These are phyloP conservation scores for Gryllus longicercus DNA, from an alignment of 2,888 invertebrate species.

Conservation along the genomic window DNA sequence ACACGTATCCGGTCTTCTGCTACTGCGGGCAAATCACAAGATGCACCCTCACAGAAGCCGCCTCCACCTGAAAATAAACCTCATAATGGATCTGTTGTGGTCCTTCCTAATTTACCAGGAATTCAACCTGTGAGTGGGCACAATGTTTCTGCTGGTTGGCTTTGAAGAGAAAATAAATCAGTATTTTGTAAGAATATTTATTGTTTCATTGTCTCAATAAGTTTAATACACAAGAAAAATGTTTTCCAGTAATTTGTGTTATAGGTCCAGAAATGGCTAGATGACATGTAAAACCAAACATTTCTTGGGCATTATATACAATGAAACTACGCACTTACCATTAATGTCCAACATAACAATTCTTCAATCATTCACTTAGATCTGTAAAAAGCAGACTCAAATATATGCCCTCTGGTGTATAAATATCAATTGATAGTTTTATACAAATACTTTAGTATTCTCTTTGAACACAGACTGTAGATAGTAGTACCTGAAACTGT, in stretches of 20 bases:
- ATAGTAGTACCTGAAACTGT: conserved; percentile 17
- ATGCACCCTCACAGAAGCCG: conserved; percentile 43
- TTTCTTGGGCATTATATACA: background rate
- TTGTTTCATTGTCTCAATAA: background rate
- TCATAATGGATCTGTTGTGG: conserved; percentile 57
- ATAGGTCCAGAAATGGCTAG: background rate
- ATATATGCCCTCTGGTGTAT: background rate
- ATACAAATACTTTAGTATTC: background rate
- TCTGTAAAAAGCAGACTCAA: background rate
- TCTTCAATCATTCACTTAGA: conserved; percentile 3
- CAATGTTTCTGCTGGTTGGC: conserved; percentile 68
- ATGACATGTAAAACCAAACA: background rate
- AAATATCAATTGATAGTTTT: conserved; percentile 17
- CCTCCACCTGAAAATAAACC: conserved; percentile 42
- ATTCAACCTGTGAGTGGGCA: conserved; percentile 72
- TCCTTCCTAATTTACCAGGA: conserved; percentile 64
- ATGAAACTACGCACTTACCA: background rate
- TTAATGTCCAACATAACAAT: background rate
- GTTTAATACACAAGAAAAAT: background rate
- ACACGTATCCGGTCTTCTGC: conserved; percentile 21
- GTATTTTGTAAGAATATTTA: background rate
- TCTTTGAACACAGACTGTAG: conserved; percentile 10
- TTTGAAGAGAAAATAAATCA: conserved; percentile 46
- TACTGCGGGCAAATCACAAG: conserved; percentile 28
- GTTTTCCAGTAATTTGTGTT: background rate